Percentiles rank a stretch among this genome's conserved stretches.
Evolutionary conservation across 1,140 invertebrate genomes (phyloP).

Genomic region (Bombus sibiricus): DNA sequence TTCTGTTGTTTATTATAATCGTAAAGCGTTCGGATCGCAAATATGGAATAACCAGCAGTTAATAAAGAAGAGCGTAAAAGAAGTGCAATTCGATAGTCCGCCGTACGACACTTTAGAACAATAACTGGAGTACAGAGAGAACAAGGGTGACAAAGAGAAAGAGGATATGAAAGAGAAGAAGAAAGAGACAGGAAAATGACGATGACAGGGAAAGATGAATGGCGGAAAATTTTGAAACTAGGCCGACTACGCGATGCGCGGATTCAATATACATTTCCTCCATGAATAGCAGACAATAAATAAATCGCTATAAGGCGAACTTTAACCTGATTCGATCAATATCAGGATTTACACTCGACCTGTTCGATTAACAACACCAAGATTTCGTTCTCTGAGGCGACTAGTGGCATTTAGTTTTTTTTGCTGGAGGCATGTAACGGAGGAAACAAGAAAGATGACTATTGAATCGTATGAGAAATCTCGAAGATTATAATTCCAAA

Average conservation of each 20-base stretch:
- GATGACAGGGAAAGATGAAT: background rate
- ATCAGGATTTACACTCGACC: slow-evolving; percentile 28
- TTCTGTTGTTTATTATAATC: slow-evolving; percentile 5
- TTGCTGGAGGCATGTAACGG: background rate
- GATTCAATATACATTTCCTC: slow-evolving; percentile 22
- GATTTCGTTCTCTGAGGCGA: background rate
- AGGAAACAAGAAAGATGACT: too few relatives aligned
- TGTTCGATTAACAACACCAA: slow-evolving; percentile 28
- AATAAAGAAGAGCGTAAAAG: slow-evolving; percentile 15
- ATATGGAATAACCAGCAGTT: background rate
- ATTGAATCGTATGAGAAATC: background rate
- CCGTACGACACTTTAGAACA: background rate
- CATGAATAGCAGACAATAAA: slow-evolving; percentile 61
- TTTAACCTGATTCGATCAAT: slow-evolving; percentile 41
- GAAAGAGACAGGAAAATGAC: background rate
- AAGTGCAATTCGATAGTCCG: slow-evolving; percentile 24
- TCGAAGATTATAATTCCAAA: slow-evolving; percentile 22
- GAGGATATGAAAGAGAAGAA: background rate
- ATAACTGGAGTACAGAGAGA: background rate
- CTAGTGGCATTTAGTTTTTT: background rate
- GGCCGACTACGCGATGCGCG: slow-evolving; percentile 33
- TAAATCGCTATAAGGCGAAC: slow-evolving; percentile 56
- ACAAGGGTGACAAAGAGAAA: background rate
- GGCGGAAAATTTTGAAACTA: slow-evolving; percentile 27
- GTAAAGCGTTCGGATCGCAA: background rate